These are phyloP conservation scores for Hydrozoanthus gracilis DNA, from an alignment of 92 coral and sea anemone species.

Conservation along the genomic window DNA sequence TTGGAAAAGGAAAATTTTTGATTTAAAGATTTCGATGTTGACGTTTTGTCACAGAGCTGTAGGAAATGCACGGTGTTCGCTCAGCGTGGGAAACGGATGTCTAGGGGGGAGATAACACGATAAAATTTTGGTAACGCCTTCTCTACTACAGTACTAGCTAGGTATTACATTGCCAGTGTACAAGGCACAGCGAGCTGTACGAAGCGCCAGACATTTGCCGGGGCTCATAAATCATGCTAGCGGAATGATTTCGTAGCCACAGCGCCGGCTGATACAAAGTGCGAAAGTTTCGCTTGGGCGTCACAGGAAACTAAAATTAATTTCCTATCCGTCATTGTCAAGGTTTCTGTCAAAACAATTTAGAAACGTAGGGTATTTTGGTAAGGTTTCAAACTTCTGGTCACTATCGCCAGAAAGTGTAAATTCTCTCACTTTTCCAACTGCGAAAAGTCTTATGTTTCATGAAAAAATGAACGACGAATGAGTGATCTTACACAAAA, in stretches of 20 bases:
- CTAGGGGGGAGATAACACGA: neutral
- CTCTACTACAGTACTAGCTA: neutral
- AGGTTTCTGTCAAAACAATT: constrained; percentile 40
- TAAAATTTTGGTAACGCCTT: constrained; percentile 7
- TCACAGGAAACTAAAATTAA: constrained; percentile 52
- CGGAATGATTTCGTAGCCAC: constrained; percentile 43
- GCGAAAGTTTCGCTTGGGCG: constrained; percentile 31
- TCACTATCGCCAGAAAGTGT: constrained; percentile 19
- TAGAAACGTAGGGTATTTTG: constrained; percentile 7
- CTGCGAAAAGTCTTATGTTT: constrained; percentile 2
- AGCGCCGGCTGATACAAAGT: neutral
- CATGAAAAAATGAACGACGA: constrained; percentile 3
- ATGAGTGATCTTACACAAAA: neutral
- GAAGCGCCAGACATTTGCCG: neutral
- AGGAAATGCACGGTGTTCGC: neutral
- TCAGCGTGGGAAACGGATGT: constrained; percentile 33
- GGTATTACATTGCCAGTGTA: neutral
- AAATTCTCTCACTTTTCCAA: constrained; percentile 42
- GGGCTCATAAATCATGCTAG: constrained; percentile 25
- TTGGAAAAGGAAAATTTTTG: neutral
- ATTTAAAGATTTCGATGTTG: neutral
- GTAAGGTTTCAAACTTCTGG: constrained; percentile 15
- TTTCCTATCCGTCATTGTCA: constrained; percentile 47
- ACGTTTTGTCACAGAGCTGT: neutral
- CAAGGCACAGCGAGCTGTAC: neutral